A percentile compares a stretch with the other conserved stretches of the same genome.
These are phyloP conservation scores for Periophthalmus magnuspinnatus DNA, from an alignment of 2,797 vertebrate genomes.

Conservation along the genomic window DNA sequence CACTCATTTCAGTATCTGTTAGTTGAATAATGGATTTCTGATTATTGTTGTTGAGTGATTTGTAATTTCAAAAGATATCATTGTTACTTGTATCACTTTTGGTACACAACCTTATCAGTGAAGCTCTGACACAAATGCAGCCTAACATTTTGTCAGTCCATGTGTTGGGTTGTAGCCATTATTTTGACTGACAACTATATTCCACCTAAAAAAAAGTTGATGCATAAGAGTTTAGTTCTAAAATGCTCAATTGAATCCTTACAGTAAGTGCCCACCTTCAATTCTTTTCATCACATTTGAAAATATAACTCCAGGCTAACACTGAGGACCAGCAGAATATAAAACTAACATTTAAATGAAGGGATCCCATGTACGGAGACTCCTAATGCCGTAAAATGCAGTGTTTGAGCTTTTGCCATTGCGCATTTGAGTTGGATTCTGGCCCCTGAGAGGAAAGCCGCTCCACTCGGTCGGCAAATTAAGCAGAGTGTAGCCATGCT, in stretches of 20 bases:
- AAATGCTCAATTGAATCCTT: neutral
- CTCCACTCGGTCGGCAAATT: conserved; percentile 65
- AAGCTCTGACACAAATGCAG: neutral
- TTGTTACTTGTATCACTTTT: neutral
- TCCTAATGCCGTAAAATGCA: conserved; percentile 43
- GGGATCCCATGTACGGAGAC: conserved; percentile 18
- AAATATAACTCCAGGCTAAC: conserved; percentile 14
- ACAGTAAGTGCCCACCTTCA: conserved; percentile 2
- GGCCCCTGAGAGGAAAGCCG: conserved; percentile 43
- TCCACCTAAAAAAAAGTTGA: neutral
- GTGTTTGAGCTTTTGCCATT: conserved; percentile 38
- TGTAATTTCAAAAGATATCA: too few species aligned
- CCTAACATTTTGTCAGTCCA: neutral
- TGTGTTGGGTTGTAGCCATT: neutral
- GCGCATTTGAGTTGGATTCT: conserved; percentile 51
- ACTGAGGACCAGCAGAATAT: conserved; percentile 4
- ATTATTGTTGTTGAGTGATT: too few species aligned
- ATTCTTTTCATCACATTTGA: conserved; percentile 2
- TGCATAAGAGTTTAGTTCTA: neutral
- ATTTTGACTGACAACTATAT: neutral
- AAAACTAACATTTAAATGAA: conserved; percentile 32
- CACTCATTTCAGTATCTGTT: too few species aligned
- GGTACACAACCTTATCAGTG: too few species aligned
- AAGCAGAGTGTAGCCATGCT: conserved; percentile 46
- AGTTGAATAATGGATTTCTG: too few species aligned